Evolutionary conservation across 2,797 vertebrate genomes (phyloP), one percentile per base, ranked within the genome.

Genomic region (Rhinatrema bivittatum): DNA sequence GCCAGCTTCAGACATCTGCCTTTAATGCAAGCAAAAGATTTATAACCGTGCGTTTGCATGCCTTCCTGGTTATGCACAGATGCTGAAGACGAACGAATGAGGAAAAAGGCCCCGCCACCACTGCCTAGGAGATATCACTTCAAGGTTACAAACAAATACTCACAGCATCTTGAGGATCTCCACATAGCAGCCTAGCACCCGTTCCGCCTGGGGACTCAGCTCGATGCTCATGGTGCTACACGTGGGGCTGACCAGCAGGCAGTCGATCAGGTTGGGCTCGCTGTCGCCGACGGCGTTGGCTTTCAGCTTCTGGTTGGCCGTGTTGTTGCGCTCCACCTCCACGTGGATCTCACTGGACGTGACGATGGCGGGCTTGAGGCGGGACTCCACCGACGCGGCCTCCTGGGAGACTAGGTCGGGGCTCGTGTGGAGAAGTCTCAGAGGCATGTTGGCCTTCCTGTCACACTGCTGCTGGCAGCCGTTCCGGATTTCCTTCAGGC

Each of bases 151-250:
- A 60, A 7, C 0, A 39, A 39, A 3, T 45, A 93, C 96, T 98
- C 74, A 99, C 96, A 99, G 88, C 88, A 97, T 96, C 76, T 95
- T 97, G 56, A 98, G 92, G 59, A 99, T 99, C 54, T 97, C 91
- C 29, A 94, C 94, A 2, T 93, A 98, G 82, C 96, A 99, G 66
- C 88, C 89, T 15, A 99, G 89, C n/a, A 97, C 92, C 16, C 93
- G 82, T 78, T 98, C 94, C 0, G 94, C 95, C 68, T 97, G 93
- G 8, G 91, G 86, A 0, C 93, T 94, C 55, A 99, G 89, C 78
- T 98, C 95, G 40, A 99, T 98, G 85, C 90, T 95, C 65, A 99
- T 84, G 45, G 90, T 88, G 73, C 85, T 97, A 71, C 92, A 86
- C 12, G 91, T 87, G 0, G 95, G 96, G 74, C 94, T 97, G 81